These are phyloP conservation scores for Miopithecus talapoin DNA, from an alignment of 2,797 vertebrate genomes.

Conservation along the genomic window DNA sequence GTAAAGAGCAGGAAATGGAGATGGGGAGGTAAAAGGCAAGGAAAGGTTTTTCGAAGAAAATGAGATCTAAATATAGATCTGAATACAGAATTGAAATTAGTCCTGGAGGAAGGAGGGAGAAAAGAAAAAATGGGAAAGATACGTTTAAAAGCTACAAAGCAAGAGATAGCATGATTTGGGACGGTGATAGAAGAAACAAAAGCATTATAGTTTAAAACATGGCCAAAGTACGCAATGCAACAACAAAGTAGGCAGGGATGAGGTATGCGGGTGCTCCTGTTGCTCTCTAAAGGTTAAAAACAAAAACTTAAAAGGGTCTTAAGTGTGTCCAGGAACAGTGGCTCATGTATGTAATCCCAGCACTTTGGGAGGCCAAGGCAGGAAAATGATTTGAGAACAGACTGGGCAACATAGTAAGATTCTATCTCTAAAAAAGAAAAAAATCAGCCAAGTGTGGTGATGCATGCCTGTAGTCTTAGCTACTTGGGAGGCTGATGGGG, in stretches of 20 bases:
- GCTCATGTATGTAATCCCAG: not conserved
- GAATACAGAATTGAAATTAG: not conserved
- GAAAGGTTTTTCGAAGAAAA: not conserved
- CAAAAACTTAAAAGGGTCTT: not conserved
- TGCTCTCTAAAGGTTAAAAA: not conserved
- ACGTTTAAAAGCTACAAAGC: constrained; percentile 10
- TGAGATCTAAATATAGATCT: not conserved
- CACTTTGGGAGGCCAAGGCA: not conserved
- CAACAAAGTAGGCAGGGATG: not conserved
- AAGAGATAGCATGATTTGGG: not conserved
- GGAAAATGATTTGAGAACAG: not conserved
- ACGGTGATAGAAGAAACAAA: not conserved
- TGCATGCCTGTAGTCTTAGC: not conserved
- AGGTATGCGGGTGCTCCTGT: not conserved
- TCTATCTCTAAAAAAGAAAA: not conserved
- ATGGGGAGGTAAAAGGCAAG: not conserved
- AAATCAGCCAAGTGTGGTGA: not conserved
- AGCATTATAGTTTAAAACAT: not conserved
- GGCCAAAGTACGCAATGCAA: not conserved
- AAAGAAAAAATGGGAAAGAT: not conserved
- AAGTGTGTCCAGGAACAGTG: not conserved
- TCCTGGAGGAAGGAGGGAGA: not conserved
- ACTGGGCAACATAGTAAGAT: not conserved
- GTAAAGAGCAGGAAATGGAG: not conserved
- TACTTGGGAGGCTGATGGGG: not conserved